Percentiles rank a stretch among this genome's conserved stretches.
Evolutionary conservation across 2,113 vertebrate genomes (phyloP).

Genomic region (Heptranchias perlo): DNA sequence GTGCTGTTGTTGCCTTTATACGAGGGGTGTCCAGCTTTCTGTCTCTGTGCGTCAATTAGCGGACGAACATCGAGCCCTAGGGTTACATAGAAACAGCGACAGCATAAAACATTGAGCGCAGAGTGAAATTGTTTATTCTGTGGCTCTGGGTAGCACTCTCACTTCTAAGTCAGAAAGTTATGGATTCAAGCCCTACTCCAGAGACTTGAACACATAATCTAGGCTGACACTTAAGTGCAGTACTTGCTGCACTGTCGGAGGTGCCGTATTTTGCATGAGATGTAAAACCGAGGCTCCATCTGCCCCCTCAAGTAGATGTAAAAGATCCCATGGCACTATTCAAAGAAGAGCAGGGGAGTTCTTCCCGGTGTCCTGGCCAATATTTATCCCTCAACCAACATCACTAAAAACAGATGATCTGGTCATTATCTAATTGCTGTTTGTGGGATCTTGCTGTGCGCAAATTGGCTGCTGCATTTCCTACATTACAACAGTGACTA

Average conservation of each 20-base stretch:
- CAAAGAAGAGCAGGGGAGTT: not conserved
- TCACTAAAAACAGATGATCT: not conserved
- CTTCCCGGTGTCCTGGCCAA: not conserved
- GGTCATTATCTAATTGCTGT: not conserved
- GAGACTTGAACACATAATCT: not conserved
- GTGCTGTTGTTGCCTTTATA: not conserved
- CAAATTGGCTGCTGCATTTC: not conserved
- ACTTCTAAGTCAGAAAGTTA: not conserved
- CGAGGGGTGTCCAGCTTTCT: not conserved
- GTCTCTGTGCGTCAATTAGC: not conserved
- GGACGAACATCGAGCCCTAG: not conserved
- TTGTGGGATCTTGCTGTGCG: too few species aligned
- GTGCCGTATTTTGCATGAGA: not conserved
- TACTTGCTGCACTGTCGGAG: not conserved
- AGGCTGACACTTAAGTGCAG: not conserved
- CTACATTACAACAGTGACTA: not conserved
- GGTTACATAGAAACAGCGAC: not conserved
- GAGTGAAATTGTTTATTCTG: not conserved
- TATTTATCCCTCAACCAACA: not conserved
- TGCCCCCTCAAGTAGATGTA: not conserved
- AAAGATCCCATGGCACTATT: not conserved
- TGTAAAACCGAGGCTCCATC: not conserved
- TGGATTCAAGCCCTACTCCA: not conserved
- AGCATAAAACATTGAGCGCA: not conserved
- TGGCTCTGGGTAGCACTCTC: not conserved